phyloP scores from a whole-genome alignment of 1,140 invertebrate genomes.

The Littorina saxatilis region DNA sequence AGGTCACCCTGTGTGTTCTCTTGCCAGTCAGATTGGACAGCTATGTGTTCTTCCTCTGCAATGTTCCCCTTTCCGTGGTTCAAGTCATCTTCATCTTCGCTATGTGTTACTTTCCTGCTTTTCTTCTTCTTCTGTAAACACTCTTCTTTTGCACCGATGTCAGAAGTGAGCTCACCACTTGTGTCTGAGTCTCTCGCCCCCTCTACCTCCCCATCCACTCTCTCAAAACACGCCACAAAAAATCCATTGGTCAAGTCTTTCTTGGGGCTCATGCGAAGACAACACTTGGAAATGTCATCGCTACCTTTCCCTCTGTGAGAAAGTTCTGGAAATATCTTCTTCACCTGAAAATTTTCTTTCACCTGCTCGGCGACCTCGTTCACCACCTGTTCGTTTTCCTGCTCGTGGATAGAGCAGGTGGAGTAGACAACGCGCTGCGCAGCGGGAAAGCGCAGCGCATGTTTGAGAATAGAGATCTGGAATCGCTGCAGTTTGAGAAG shows the following conservation, averaged over 20 bases:
- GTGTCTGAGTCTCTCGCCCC: not conserved
- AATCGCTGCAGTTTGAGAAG: constrained; percentile 82
- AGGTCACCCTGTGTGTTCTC: no score
- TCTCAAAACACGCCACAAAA: constrained; percentile 91
- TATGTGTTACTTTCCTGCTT: no score
- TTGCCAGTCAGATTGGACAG: no score
- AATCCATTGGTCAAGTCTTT: constrained; percentile 92
- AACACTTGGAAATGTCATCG: constrained; percentile 75
- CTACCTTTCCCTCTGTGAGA: constrained; percentile 64
- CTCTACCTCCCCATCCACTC: constrained; percentile 13
- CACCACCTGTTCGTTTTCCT: constrained; percentile 96
- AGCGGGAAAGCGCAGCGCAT: constrained; percentile 90
- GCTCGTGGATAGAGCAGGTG: constrained; percentile 91
- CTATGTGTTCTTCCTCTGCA: not conserved
- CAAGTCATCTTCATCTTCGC: no score
- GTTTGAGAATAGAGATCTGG: constrained; percentile 89
- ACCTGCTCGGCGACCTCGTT: constrained; percentile 76
- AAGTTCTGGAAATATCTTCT: constrained; percentile 65
- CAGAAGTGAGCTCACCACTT: no score
- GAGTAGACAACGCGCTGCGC: constrained; percentile 94
- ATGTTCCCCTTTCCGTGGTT: no score
- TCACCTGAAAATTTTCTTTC: constrained; percentile 55
- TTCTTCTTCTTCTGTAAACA: no score
- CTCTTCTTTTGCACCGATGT: no score
- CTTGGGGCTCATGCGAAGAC: constrained; percentile 86